phyloP scores from a whole-genome alignment of 2,113 vertebrate genomes.

The Prochilodus magdalenae region DNA sequence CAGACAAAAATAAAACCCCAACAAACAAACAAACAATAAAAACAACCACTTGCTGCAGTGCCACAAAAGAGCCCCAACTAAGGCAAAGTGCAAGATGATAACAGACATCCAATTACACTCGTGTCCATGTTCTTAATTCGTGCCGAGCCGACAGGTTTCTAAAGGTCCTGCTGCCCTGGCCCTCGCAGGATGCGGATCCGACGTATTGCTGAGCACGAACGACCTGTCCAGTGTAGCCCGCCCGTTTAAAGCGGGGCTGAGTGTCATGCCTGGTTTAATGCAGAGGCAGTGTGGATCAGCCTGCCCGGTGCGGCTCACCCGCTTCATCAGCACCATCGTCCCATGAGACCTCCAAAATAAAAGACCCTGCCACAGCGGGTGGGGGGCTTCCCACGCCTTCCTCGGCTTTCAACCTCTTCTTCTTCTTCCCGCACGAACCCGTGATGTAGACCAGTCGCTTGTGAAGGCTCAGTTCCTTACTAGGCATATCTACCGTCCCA shows the following conservation, averaged over 20 bases:
- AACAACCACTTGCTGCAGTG: conserved; percentile 65
- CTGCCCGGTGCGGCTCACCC: conserved; percentile 75
- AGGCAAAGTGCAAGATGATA: conserved; percentile 70
- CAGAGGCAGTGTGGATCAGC: conserved; percentile 80
- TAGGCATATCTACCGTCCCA: conserved; percentile 69
- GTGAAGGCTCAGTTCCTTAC: conserved; percentile 64
- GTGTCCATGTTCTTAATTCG: conserved; percentile 16
- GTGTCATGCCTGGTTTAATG: conserved; percentile 81
- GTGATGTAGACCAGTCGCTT: conserved; percentile 63
- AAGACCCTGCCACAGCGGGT: conserved; percentile 55
- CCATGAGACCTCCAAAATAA: conserved; percentile 76
- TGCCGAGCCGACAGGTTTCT: conserved; percentile 55
- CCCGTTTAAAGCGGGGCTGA: conserved; percentile 73
- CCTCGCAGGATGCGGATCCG: conserved; percentile 51
- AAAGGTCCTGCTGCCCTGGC: conserved; percentile 52
- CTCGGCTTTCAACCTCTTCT: conserved; percentile 75
- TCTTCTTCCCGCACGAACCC: conserved; percentile 70
- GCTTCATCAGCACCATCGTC: conserved; percentile 86
- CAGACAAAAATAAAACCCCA: conserved; percentile 54
- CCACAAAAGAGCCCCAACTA: conserved; percentile 55
- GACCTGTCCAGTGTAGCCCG: conserved; percentile 64
- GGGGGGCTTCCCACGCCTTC: conserved; percentile 56
- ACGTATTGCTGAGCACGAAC: conserved; percentile 56
- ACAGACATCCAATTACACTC: conserved; percentile 33
- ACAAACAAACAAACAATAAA: background rate